Conservation (phyloP, 2,113 vertebrate genomes). For the Psittacula cyanocephala region DNA sequence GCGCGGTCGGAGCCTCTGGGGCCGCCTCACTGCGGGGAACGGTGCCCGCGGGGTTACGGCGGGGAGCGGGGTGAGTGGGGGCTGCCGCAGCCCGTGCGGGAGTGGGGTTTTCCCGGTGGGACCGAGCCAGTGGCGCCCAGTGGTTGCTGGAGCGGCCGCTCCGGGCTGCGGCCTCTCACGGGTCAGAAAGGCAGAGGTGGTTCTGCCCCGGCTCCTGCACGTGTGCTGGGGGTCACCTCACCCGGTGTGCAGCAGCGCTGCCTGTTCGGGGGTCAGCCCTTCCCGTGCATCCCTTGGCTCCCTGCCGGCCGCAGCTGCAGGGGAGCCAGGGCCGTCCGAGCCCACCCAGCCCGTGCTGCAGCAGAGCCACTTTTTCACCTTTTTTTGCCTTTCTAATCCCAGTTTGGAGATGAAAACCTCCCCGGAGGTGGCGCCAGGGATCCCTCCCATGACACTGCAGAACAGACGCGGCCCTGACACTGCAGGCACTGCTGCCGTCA, state of each 20-base stretch:
- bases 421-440: neutral
- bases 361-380: neutral
- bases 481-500: neutral
- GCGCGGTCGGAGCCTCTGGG: too few species aligned
- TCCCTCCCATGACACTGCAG: neutral
- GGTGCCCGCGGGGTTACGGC: too few species aligned
- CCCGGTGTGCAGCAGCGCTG: neutral
- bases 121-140: neutral
- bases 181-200: fast-evolving
- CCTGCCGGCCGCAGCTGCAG: too few species aligned
- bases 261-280: neutral
- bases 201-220: neutral
- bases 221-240: neutral
- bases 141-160: neutral
- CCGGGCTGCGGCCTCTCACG: neutral
- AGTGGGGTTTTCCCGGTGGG: neutral
- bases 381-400: neutral
- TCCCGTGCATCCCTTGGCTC: fast-evolving
- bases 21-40: too few species aligned
- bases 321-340: neutral
- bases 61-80: too few species aligned
- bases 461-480: neutral
- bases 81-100: neutral
- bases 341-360: neutral
- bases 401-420: neutral